Evolutionary conservation across 2,113 vertebrate genomes (phyloP).

Genomic region (Cyprinodon variegatus): DNA sequence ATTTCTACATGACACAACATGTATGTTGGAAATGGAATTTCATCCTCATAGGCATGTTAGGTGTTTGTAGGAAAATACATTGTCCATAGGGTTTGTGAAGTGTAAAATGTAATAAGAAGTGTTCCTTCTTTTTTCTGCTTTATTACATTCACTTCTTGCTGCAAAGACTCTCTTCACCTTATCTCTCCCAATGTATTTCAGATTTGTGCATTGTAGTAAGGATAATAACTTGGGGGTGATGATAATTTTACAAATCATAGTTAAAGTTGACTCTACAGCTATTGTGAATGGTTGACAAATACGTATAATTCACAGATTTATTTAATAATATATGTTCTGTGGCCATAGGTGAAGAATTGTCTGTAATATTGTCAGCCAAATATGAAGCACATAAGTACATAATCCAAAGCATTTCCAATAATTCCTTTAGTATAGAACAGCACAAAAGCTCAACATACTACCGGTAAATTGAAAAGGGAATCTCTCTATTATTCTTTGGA

Average conservation of each 20-base stretch:
- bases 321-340: no score
- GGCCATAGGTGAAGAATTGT: conserved; percentile 3
- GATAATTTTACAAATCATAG: background rate
- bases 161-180: no score
- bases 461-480: conserved; percentile 62
- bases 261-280: background rate
- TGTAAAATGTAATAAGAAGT: background rate
- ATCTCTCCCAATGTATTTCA: background rate
- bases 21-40: background rate
- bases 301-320: background rate
- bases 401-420: conserved; percentile 48
- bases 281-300: background rate
- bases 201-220: background rate
- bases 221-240: background rate
- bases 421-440: conserved; percentile 29
- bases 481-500: conserved; percentile 59
- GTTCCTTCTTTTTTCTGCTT: background rate
- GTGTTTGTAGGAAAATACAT: background rate
- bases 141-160: background rate
- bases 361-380: conserved; percentile 51
- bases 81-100: background rate
- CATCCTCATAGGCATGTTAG: background rate
- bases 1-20: background rate
- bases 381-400: conserved; percentile 46
- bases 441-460: conserved; percentile 37